Percentiles rank a stretch among this genome's conserved stretches.
phyloP scores from a whole-genome alignment of 2,113 vertebrate species.

The Calidris pugnax region DNA sequence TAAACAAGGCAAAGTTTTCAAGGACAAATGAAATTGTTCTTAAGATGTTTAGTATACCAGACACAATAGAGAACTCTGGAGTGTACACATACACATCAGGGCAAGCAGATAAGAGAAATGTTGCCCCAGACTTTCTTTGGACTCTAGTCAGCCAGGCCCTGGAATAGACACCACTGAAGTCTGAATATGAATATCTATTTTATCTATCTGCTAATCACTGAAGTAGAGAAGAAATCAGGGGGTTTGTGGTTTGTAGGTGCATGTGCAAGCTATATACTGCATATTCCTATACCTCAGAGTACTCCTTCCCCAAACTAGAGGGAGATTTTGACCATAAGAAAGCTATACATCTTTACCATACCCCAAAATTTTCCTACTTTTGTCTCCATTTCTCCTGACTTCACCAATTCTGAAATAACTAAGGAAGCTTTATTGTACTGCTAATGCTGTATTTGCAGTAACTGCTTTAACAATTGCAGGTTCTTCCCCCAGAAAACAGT shows the following conservation, averaged over 20 bases:
- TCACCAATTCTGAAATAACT: neutral
- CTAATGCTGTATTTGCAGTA: neutral
- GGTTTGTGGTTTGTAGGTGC: neutral
- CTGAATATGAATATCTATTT: neutral
- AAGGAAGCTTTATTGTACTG: neutral
- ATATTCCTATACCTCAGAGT: neutral
- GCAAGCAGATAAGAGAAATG: neutral
- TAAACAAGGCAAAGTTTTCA: neutral
- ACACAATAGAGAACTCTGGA: neutral
- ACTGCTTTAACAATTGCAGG: neutral
- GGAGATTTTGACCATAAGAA: neutral
- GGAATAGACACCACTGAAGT: neutral
- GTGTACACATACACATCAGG: neutral
- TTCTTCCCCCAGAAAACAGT: neutral
- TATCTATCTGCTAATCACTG: neutral
- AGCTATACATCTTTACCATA: neutral
- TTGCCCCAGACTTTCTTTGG: neutral
- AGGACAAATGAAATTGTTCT: neutral
- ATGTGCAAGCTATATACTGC: neutral
- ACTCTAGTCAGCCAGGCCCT: neutral
- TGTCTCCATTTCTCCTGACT: neutral
- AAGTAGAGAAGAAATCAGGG: neutral
- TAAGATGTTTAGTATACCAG: neutral
- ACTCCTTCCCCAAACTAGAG: neutral
- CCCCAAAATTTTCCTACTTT: neutral